These are phyloP conservation scores for Chrysochloris asiatica DNA, from an alignment of 2,113 vertebrate genomes.

Conservation along the genomic window DNA sequence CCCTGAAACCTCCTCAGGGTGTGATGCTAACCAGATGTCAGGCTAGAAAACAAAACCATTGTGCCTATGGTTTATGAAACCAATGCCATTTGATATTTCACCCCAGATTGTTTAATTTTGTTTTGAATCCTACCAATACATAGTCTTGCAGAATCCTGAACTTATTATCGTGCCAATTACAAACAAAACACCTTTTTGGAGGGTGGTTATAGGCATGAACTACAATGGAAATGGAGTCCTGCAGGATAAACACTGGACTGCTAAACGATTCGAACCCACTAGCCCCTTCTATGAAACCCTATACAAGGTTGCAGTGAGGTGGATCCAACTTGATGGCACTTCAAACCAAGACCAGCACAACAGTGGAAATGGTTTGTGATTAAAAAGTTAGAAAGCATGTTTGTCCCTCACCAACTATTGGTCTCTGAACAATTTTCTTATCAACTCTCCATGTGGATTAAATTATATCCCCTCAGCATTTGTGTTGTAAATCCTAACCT, in stretches of 20 bases:
- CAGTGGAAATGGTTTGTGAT: not conserved
- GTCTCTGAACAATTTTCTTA: not conserved
- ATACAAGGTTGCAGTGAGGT: too few species aligned
- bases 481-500: not conserved
- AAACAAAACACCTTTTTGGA: not conserved
- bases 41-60: not conserved
- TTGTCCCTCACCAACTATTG: not conserved
- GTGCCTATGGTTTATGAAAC: not conserved
- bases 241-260: too few species aligned
- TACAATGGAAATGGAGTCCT: not conserved
- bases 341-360: too few species aligned
- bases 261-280: too few species aligned
- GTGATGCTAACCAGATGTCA: not conserved
- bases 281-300: too few species aligned
- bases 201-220: not conserved
- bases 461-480: not conserved
- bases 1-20: not conserved
- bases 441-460: not conserved
- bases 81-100: not conserved
- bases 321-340: too few species aligned
- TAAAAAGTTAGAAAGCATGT: not conserved
- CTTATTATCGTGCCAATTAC: not conserved
- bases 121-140: conserved; percentile 7
- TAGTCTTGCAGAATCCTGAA: not conserved
- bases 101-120: not conserved